phyloP scores from a whole-genome alignment of 2,888 invertebrate species.

The Phania funesta region DNA sequence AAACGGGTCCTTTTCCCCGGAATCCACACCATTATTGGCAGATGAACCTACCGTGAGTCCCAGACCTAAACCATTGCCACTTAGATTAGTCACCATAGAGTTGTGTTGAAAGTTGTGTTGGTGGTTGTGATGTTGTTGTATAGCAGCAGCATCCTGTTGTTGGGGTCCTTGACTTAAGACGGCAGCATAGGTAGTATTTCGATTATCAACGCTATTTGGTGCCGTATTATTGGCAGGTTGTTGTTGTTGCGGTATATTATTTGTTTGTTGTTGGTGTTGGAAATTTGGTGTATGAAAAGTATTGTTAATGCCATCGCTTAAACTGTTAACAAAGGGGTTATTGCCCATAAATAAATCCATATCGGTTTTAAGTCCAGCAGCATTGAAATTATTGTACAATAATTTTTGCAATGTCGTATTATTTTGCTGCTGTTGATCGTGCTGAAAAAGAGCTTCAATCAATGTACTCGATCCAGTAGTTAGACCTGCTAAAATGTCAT shows the following conservation, averaged over 20 bases:
- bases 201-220: conserved; percentile 62
- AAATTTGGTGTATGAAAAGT: conserved; percentile 64
- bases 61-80: conserved; percentile 49
- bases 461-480: conserved; percentile 75
- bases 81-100: conserved; percentile 52
- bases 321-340: conserved; percentile 56
- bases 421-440: conserved; percentile 67
- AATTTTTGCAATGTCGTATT: conserved; percentile 69
- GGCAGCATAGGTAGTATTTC: conserved; percentile 80
- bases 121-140: conserved; percentile 66
- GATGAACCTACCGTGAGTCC: conserved; percentile 44
- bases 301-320: conserved; percentile 58
- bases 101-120: conserved; percentile 67
- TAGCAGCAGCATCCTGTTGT: conserved; percentile 58
- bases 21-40: conserved; percentile 59
- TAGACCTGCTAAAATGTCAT: conserved; percentile 71
- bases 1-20: conserved; percentile 80
- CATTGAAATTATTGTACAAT: conserved; percentile 76
- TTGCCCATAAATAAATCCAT: conserved; percentile 74
- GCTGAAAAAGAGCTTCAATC: conserved; percentile 78
- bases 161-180: conserved; percentile 79
- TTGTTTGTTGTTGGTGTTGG: conserved; percentile 50
- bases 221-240: conserved; percentile 52
- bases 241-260: conserved; percentile 67
- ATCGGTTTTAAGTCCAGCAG: conserved; percentile 71